Evolutionary conservation across 1,140 invertebrate species (phyloP), one percentile per base, ranked within the genome.

Genomic region (Acromyrmex charruanus): DNA sequence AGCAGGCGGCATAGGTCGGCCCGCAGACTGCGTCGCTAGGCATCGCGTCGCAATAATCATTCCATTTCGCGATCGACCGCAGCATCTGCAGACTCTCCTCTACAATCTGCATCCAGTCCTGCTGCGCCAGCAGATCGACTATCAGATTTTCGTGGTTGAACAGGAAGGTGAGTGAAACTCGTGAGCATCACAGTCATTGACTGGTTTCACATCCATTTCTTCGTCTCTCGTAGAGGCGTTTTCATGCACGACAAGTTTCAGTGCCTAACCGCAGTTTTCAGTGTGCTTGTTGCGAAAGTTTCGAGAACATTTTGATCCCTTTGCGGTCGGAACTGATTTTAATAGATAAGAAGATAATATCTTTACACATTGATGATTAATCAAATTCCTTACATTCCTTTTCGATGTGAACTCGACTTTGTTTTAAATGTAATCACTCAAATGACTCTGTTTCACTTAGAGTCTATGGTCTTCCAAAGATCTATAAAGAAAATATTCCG

Each of bases 131-230:
- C 97, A 98, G 94, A 96, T 99, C 74, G 98, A 99, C 92, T 99
- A 99, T 95, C 97, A 97, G 88, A 98, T 99, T 91, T 99, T 98
- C 94, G 97, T 99, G n/a, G 96, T 99, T n/a, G 99, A 99, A 95
- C 99, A 99, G 95, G 96, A 96, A 94, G 97, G 97, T 97, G 25
- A 91, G 91, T 79, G 10, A 18, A 14, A 63, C 10, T 39, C 28
- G 25, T 51, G 44, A 18, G 9, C 71, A 7, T 53, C 21, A 18
- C 44, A 9, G 14, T 18, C 14, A 21, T 53, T 65, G 75, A 10
- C 6, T 25, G 31, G 6, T 25, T 25, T 58, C 35, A 14, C 3
- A 12, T 39, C 14, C n/a, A 9, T 63, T 28, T 21, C 39, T 66
- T 66, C 39, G 2, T 51, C 9, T 35, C 1, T 28, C 28, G 10